Base-by-base conservation (phyloP, 2,888 invertebrate species). In the Physocephala rufipes region DNA sequence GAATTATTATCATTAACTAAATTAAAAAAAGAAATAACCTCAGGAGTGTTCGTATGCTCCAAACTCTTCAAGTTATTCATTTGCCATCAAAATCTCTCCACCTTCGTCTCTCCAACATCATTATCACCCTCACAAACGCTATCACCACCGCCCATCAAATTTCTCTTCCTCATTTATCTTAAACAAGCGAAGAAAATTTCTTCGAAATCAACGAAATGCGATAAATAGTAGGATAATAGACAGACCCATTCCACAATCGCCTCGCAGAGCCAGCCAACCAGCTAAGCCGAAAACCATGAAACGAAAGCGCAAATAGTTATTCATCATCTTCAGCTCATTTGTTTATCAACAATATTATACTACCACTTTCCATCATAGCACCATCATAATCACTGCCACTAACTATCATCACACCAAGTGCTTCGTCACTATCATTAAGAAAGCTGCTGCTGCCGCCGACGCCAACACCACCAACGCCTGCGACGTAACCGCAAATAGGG, bases 241-340 rank as follows among this genome's bases (percentile, higher is more conserved):
- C 13, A n/a, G 43, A 36, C 36, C 36, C 9, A 36, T 43, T n/a
- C n/a, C n/a, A n/a, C n/a, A n/a, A n/a, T n/a, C n/a, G n/a, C n/a
- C n/a, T n/a, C n/a, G n/a, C n/a, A n/a, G n/a, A n/a, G n/a, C n/a
- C n/a, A n/a, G n/a, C n/a, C n/a, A n/a, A n/a, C n/a, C n/a, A n/a
- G n/a, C n/a, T n/a, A n/a, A n/a, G 36, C 36, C 36, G 5, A 28
- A 19, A 16, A 16, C 30, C 55, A 67, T 45, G 58, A 68, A 65
- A 72, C 64, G 68, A 72, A 72, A 72, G 68, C 68, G 71, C 71
- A 72, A 68, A 68, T 21, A 64, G 28, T 53, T 51, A 68, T 68
- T 24, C 61, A 72, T 72, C 71, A 68, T 59, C 72, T 19, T 43
- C 55, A 58, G 65, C 68, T 68, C 72, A 70, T 70, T 72, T 72